These are phyloP conservation scores for Tipula unca DNA, from an alignment of 2,888 invertebrate genomes.

Conservation along the genomic window DNA sequence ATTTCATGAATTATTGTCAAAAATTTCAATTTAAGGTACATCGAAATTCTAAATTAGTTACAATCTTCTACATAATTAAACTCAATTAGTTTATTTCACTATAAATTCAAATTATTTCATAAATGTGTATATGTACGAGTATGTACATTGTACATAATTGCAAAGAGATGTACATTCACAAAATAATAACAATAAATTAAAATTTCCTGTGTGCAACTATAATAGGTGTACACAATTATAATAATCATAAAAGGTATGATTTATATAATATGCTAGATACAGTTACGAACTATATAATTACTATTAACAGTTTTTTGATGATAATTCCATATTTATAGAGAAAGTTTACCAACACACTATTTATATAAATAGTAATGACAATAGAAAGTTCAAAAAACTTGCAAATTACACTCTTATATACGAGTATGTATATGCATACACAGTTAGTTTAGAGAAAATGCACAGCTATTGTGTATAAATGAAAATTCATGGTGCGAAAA, in stretches of 20 bases:
- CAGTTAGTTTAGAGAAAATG: not conserved
- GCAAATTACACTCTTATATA: not conserved
- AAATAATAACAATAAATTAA: not conserved
- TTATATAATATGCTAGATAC: not conserved
- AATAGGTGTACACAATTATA: not conserved
- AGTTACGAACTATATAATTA: not conserved
- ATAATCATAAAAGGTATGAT: not conserved
- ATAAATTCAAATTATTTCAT: not conserved
- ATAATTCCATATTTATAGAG: not conserved
- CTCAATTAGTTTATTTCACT: not conserved
- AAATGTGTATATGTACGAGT: too few relatives aligned
- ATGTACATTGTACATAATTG: too few relatives aligned
- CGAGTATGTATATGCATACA: too few relatives aligned
- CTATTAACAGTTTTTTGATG: not conserved
- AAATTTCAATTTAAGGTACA: too few relatives aligned
- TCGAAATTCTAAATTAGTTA: too few relatives aligned
- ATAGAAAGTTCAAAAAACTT: not conserved
- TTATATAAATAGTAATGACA: not conserved
- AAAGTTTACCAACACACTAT: not conserved
- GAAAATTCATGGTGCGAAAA: slow-evolving; percentile 8
- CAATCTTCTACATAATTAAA: not conserved
- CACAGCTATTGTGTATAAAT: not conserved
- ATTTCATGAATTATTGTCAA: too few relatives aligned
- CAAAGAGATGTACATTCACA: not conserved
- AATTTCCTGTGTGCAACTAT: not conserved